Evolutionary conservation across 2,888 invertebrate genomes (phyloP), one percentile per base, ranked within the genome.

Genomic region (Graphium colonna): DNA sequence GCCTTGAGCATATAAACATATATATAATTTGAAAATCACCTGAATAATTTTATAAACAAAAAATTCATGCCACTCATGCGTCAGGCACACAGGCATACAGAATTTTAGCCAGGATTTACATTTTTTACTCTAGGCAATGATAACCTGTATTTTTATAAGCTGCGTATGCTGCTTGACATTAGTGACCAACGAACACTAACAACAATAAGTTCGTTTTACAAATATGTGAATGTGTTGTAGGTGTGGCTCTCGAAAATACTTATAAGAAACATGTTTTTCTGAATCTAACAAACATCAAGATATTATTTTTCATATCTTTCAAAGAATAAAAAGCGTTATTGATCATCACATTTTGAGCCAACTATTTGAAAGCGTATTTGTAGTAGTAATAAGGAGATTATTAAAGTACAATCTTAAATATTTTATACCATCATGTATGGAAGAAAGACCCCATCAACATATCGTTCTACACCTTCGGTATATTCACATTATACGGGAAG

Each of bases 401-500:
- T 31, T 13, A 33, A 18, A 45, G 21, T 21, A n/a, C 8, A 36
- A 36, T 28, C 15, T 31, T 47, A 42, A 51, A 15, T 43, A 21
- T 15, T 26, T n/a, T 39, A 28, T 3, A 28, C 3, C 54, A 76
- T 62, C 51, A 89, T 89, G 89, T 95, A 95, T 81, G 95, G 94
- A 49, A 92, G 95, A 68, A 95, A 95, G 81, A 94, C 95, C 18
- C 96, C 96, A 3, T 95, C 95, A 51, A 94, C 95, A 2, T 92
- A 92, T 69, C 89, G 92, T 65, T 96, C 96, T 43, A 96, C 96
- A 63, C 96, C 96, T 8, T 96, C 96, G 0, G 94, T 97, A 40
- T 96, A 97, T 75, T 97, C 97, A 0, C 96, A 96, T 79, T 94
- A 96, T 52, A 96, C 96, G 49, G 92, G 92, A 69, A 91, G 92